Percentiles rank a stretch among this genome's conserved stretches.
phyloP scores from a whole-genome alignment of 2,888 invertebrate species.

The Clistopyga incitator region DNA sequence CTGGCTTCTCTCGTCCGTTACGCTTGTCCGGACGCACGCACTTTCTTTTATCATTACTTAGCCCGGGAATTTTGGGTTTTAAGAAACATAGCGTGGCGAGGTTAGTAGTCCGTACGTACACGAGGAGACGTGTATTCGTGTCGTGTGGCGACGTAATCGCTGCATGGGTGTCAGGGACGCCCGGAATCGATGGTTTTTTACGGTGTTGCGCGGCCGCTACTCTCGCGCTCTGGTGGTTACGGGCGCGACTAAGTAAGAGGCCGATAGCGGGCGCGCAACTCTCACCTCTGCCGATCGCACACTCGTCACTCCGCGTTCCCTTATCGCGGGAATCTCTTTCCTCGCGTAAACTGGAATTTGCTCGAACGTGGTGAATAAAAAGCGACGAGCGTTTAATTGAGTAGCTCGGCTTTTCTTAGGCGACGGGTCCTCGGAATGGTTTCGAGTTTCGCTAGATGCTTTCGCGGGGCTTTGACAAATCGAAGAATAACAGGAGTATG shows the following conservation, averaged over 20 bases:
- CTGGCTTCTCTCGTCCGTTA: slow-evolving; percentile 29
- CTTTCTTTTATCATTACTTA: slow-evolving; percentile 55
- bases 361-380: slow-evolving; percentile 6
- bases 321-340: slow-evolving; percentile 37
- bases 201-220: not conserved
- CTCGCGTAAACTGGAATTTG: slow-evolving; percentile 41
- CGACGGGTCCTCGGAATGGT: too few species aligned
- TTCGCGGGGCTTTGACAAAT: too few species aligned
- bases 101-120: not conserved
- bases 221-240: slow-evolving; percentile 3
- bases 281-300: slow-evolving; percentile 21
- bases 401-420: not conserved
- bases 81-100: not conserved
- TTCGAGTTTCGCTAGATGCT: too few species aligned
- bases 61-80: slow-evolving; percentile 45
- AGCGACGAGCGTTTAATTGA: slow-evolving; percentile 39
- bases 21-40: slow-evolving; percentile 28
- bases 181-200: slow-evolving; percentile 47
- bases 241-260: slow-evolving; percentile 3
- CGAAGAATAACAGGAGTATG: too few species aligned
- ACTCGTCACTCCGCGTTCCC: slow-evolving; percentile 8
- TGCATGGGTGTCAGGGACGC: slow-evolving; percentile 59
- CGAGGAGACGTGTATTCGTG: not conserved
- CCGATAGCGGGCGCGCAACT: not conserved
- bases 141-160: slow-evolving; percentile 32